These are phyloP conservation scores for Euplagia quadripunctaria DNA, from an alignment of 2,888 invertebrate genomes.

Conservation along the genomic window DNA sequence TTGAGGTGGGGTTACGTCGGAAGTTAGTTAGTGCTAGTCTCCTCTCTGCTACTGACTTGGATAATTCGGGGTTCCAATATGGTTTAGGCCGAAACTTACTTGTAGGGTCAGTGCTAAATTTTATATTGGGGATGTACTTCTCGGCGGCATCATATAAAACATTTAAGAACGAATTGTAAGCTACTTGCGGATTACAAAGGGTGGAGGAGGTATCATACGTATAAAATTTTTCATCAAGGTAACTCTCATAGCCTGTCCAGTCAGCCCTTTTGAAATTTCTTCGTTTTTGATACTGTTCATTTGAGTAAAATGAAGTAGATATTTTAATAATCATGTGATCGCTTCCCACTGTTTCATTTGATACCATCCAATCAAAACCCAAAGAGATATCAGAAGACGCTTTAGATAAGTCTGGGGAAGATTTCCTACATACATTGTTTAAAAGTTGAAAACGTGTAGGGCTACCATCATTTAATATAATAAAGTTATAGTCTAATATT, in stretches of 20 bases:
- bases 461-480: too few species aligned
- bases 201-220: neutral
- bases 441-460: too few species aligned
- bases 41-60: too few species aligned
- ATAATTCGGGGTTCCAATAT: neutral
- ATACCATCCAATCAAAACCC: neutral
- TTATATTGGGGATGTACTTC: too few species aligned
- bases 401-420: neutral
- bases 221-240: neutral
- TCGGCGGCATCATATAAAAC: neutral
- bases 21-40: neutral
- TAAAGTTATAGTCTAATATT: too few species aligned
- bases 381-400: neutral
- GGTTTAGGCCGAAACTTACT: neutral
- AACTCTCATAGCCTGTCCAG: neutral
- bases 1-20: neutral
- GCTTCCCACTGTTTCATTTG: neutral
- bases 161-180: neutral
- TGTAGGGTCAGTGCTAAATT: neutral
- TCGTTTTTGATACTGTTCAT: neutral
- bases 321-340: neutral
- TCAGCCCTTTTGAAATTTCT: neutral
- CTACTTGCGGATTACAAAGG: neutral
- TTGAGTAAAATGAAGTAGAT: constrained; percentile 1
- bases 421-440: neutral